Base-by-base conservation (phyloP, 2,888 invertebrate genomes). In the Operophtera brumata region DNA sequence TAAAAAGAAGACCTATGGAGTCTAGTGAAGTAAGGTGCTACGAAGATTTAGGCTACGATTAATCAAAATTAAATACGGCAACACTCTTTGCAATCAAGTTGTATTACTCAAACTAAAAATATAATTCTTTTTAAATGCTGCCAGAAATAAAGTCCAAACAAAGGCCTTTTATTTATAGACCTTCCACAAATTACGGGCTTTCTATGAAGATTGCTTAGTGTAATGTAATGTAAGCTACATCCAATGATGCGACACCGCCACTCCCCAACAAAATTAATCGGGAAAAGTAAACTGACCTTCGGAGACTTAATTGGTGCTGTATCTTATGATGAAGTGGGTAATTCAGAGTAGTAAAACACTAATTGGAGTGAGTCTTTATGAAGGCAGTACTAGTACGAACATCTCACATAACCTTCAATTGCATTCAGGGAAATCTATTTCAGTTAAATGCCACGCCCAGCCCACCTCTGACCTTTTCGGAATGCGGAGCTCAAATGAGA, bases 231-330 rank as follows among this genome's bases (percentile, higher is more conserved):
- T 20, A 20, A 60, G 49, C 54, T 40, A 54, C 42, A 47, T 53
- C 64, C 57, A 59, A 60, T 53, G 65, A 61, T 67, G 69, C 67
- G 66, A 70, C 65, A 68, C 60, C 59, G 75, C 61, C 82, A 72
- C 82, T 70, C 82, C 78, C 68, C 66, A 64, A 58, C 67, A 71
- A 81, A 82, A 82, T 73, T 85, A 84, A 85, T 84, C 81, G 74
- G 65, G 70, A 77, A n/a, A 83, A 86, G 83, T 84, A 82, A 80
- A 78, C 71, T 75, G 83, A 76, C 87, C 84, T 86, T 85, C 76
- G 59, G 53, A 60, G 60, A 59, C 71, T 69, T 85, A 86, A 86
- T 85, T 84, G 77, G 75, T 78, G 78, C 70, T 75, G 73, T 72
- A 70, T 71, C 71, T 70, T 61, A 72, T 69, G 65, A 69, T 64